phyloP scores from a whole-genome alignment of 2,113 vertebrate genomes.

The Colinus virginianus region DNA sequence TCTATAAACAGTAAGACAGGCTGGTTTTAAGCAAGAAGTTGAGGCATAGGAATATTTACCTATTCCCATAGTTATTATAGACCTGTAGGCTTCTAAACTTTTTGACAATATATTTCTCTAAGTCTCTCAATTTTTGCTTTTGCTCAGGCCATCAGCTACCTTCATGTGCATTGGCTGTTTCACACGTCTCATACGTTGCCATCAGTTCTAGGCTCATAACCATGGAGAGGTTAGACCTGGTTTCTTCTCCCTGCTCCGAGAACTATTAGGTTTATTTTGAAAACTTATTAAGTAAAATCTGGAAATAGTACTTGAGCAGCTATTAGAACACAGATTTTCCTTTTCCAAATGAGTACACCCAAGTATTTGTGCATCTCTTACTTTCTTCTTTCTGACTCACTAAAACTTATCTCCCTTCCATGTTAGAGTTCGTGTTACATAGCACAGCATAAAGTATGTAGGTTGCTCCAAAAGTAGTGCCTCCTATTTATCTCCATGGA shows the following conservation, averaged over 20 bases:
- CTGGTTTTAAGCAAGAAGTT: neutral
- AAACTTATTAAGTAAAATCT: neutral
- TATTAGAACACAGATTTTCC: neutral
- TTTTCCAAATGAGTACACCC: neutral
- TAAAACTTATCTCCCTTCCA: neutral
- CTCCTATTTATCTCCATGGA: neutral
- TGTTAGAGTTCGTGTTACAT: neutral
- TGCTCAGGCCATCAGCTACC: neutral
- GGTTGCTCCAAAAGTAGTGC: neutral
- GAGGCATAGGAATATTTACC: neutral
- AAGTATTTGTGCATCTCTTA: neutral
- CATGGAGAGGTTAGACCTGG: neutral
- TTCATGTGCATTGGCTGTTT: neutral
- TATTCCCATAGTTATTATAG: neutral
- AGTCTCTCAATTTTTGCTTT: neutral
- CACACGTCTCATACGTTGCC: fast-evolving
- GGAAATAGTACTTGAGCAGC: neutral
- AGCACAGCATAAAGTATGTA: neutral
- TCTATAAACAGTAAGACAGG: neutral
- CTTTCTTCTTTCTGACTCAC: neutral
- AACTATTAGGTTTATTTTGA: neutral
- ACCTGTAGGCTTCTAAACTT: neutral
- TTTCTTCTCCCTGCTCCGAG: neutral
- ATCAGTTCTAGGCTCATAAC: neutral
- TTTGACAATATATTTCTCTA: neutral